Conservation (phyloP, 2,113 vertebrate genomes). For the Dermatemys mawii region DNA sequence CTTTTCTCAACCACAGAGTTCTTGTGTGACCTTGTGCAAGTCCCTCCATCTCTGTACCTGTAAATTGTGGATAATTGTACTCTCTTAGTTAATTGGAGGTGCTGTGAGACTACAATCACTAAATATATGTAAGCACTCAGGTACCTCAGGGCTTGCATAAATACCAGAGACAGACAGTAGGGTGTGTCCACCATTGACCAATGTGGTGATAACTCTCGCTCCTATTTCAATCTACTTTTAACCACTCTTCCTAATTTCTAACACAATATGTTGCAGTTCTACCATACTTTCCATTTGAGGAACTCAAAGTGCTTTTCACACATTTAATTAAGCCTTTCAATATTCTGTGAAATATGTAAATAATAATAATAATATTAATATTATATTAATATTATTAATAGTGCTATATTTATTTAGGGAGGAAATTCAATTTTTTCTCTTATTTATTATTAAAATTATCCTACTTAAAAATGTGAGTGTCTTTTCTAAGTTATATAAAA, state of each 20-base stretch:
- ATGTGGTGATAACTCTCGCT: not conserved
- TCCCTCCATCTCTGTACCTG: fast-evolving
- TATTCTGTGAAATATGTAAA: conserved; percentile 47
- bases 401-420: conserved; percentile 59
- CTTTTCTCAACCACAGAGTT: not conserved
- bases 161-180: no score
- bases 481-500: not conserved
- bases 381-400: conserved; percentile 61
- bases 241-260: not conserved
- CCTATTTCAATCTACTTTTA: not conserved
- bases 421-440: conserved; percentile 44
- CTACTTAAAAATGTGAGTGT: not conserved
- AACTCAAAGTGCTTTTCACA: conserved; percentile 33
- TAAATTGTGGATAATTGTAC: not conserved
- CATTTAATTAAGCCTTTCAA: conserved; percentile 66
- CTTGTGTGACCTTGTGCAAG: fast-evolving
- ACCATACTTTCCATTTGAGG: not conserved
- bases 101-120: no score
- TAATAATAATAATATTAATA: conserved; percentile 58
- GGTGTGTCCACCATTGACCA: fast-evolving
- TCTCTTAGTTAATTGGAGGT: fast-evolving
- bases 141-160: not conserved
- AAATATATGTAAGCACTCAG: not conserved
- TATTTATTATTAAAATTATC: conserved; percentile 34
- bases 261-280: conserved; percentile 19